Evolutionary conservation across 2,113 vertebrate genomes (phyloP).

Genomic region (Nycticebus coucang): DNA sequence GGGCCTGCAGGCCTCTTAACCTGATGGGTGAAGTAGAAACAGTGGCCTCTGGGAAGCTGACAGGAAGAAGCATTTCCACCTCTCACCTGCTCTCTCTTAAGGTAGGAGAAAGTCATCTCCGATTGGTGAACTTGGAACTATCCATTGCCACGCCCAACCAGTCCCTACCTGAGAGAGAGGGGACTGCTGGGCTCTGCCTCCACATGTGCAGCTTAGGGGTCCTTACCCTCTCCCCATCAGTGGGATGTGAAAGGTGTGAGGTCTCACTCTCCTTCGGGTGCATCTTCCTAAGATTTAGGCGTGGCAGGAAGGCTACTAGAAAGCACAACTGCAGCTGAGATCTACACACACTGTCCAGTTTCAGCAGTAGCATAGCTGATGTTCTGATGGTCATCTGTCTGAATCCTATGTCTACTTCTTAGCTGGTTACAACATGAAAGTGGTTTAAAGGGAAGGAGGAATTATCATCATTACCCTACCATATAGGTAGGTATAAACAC

Average conservation of each 20-base stretch:
- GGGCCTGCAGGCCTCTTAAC: background rate
- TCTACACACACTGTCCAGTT: background rate
- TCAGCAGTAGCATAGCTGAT: background rate
- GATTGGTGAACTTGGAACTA: background rate
- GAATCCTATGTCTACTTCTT: background rate
- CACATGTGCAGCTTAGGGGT: background rate
- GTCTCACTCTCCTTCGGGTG: background rate
- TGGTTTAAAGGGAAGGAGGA: background rate
- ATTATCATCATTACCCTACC: background rate
- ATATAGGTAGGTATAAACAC: background rate
- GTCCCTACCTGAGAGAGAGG: background rate
- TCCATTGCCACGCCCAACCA: background rate
- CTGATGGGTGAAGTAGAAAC: background rate
- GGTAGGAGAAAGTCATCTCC: background rate
- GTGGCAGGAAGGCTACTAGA: background rate
- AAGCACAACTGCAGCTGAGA: background rate
- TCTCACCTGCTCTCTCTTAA: fast-evolving
- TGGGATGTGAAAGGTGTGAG: background rate
- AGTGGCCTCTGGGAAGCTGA: background rate
- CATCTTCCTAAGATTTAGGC: background rate
- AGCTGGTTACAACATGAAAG: background rate
- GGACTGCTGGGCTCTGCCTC: background rate
- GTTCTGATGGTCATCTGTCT: background rate
- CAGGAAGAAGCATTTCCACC: fast-evolving
- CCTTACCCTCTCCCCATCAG: background rate